Percentiles rank a stretch among this genome's conserved stretches.
Conservation (phyloP, 2,888 invertebrate genomes). For the Muscina levida region DNA sequence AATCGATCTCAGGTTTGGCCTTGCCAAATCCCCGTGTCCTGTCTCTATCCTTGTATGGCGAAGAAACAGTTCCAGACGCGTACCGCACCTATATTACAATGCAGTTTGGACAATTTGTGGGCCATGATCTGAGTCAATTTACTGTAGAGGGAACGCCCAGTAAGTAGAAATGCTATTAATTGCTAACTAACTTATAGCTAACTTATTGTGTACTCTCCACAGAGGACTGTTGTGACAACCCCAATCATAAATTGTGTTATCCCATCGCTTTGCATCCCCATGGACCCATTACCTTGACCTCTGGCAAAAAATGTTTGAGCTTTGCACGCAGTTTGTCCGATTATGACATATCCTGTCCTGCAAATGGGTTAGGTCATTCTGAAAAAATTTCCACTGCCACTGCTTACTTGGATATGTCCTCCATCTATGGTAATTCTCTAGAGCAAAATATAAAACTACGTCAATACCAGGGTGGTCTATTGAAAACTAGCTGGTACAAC, state of each 20-base stretch:
- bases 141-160: conserved; percentile 67
- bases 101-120: conserved; percentile 75
- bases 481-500: conserved; percentile 81
- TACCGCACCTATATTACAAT: conserved; percentile 73
- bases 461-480: conserved; percentile 84
- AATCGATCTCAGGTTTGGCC: conserved; percentile 58
- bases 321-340: conserved; percentile 85
- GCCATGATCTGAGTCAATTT: conserved; percentile 72
- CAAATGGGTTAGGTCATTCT: conserved; percentile 79
- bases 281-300: conserved; percentile 81
- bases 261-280: conserved; percentile 82
- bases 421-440: conserved; percentile 87
- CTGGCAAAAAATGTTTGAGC: conserved; percentile 82
- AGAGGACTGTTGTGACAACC: conserved; percentile 71
- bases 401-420: conserved; percentile 85
- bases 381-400: conserved; percentile 82
- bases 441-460: conserved; percentile 84
- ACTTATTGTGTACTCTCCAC: conserved; percentile 5
- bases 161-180: conserved; percentile 44
- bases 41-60: conserved; percentile 73
- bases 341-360: conserved; percentile 82
- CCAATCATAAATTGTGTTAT: conserved; percentile 73
- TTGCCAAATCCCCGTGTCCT: conserved; percentile 73
- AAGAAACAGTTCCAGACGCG: conserved; percentile 69
- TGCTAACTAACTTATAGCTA: too few relatives aligned